Conservation (phyloP, 2,113 vertebrate genomes). For the Gymnogyps californianus region DNA sequence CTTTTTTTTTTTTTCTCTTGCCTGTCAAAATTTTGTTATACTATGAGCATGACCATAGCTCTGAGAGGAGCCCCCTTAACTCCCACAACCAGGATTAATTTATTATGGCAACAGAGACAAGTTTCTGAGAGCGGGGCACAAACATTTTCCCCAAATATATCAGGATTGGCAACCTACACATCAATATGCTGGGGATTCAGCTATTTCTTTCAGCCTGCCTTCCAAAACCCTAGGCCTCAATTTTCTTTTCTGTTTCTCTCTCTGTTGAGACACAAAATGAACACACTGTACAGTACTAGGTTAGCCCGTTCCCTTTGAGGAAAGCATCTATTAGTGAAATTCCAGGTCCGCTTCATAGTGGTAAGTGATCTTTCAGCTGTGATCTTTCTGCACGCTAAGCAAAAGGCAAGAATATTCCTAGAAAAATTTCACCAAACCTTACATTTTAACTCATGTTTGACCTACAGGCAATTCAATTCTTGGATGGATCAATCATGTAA, state of each 20-base stretch:
- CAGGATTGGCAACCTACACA: background rate
- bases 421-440: background rate
- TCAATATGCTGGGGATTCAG: background rate
- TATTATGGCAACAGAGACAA: background rate
- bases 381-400: background rate
- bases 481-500: background rate
- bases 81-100: background rate
- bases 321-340: background rate
- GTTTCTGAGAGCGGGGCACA: background rate
- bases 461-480: background rate
- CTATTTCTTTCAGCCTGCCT: background rate
- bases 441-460: background rate
- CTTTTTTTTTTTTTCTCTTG: rapidly evolving
- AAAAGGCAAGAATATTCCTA: background rate
- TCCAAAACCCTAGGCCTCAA: background rate
- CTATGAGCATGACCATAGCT: rapidly evolving
- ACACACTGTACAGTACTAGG: background rate
- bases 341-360: background rate
- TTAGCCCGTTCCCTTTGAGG: background rate
- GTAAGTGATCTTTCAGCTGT: background rate
- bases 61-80: background rate
- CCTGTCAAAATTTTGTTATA: background rate
- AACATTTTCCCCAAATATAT: background rate
- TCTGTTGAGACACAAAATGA: background rate
- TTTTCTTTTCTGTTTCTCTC: background rate